A percentile compares a stretch with the other conserved stretches of the same genome.
These are phyloP conservation scores for Gortyna flavago DNA, from an alignment of 2,888 invertebrate species.

Conservation along the genomic window DNA sequence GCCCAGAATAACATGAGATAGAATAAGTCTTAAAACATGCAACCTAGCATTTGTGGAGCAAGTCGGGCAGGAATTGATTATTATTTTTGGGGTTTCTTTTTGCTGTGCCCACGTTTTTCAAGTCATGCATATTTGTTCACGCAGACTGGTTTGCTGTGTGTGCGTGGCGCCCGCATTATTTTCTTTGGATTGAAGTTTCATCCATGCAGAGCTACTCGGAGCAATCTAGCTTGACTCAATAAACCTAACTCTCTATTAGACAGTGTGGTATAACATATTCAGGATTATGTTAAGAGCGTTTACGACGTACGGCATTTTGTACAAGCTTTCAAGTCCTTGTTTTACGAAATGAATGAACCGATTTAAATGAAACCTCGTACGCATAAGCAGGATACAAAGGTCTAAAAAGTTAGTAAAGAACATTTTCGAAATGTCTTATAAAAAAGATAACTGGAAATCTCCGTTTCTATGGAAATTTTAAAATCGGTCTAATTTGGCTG, in stretches of 20 bases:
- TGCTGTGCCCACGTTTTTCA: neutral
- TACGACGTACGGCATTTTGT: too few relatives aligned
- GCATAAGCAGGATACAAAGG: too few relatives aligned
- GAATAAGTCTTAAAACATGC: constrained; percentile 43
- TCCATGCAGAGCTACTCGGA: neutral
- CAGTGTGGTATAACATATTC: neutral
- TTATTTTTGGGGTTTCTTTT: neutral
- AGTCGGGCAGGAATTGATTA: constrained; percentile 18
- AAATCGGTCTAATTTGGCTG: too few relatives aligned
- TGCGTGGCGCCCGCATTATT: neutral
- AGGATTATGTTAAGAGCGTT: too few relatives aligned
- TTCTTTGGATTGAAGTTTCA: neutral
- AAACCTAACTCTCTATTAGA: neutral
- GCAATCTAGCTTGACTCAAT: neutral
- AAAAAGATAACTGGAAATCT: too few relatives aligned
- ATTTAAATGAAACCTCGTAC: too few relatives aligned
- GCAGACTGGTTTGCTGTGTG: neutral
- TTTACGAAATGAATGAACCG: too few relatives aligned
- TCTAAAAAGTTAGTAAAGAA: too few relatives aligned
- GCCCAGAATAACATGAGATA: constrained; percentile 40
- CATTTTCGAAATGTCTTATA: too few relatives aligned
- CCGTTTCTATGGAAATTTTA: too few relatives aligned
- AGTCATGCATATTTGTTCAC: constrained; percentile 7
- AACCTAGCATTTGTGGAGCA: constrained; percentile 28
- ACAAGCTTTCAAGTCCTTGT: too few relatives aligned